These are phyloP conservation scores for Drosophila nikananu DNA, from an alignment of 1,140 invertebrate genomes.

Conservation along the genomic window DNA sequence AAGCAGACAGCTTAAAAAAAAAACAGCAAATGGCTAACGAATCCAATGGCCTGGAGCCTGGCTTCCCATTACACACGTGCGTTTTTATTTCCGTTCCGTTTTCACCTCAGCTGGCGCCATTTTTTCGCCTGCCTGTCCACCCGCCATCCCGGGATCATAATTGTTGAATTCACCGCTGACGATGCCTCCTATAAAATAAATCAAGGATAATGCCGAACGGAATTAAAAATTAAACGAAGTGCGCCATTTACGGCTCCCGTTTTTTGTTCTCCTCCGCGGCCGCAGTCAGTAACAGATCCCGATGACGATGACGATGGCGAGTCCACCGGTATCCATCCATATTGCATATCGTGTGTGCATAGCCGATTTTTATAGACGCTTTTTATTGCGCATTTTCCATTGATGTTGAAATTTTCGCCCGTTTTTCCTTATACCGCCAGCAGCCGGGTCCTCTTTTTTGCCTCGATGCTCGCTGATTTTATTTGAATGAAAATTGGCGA, in stretches of 20 bases:
- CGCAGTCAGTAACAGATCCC: constrained; percentile 21
- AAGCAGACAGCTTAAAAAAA: constrained; percentile 12
- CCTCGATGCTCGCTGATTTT: constrained; percentile 62
- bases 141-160: constrained; percentile 61
- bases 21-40: constrained; percentile 67
- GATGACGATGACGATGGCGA: constrained; percentile 31
- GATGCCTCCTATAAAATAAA: constrained; percentile 75
- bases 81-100: constrained; percentile 24
- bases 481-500: constrained; percentile 83
- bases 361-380: constrained; percentile 81
- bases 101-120: constrained; percentile 7
- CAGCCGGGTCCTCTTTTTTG: constrained; percentile 31
- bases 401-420: constrained; percentile 77
- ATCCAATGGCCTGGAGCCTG: constrained; percentile 36
- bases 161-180: constrained; percentile 72
- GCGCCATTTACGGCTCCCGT: constrained; percentile 71
- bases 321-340: constrained; percentile 56
- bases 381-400: constrained; percentile 82
- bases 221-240: constrained; percentile 84
- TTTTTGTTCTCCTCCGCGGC: constrained; percentile 13
- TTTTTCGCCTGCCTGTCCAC: neutral
- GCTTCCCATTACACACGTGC: constrained; percentile 46
- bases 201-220: constrained; percentile 79
- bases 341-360: constrained; percentile 73
- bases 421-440: constrained; percentile 28